These are phyloP conservation scores for Neodiprion virginianus DNA, from an alignment of 1,140 invertebrate genomes.

Conservation along the genomic window DNA sequence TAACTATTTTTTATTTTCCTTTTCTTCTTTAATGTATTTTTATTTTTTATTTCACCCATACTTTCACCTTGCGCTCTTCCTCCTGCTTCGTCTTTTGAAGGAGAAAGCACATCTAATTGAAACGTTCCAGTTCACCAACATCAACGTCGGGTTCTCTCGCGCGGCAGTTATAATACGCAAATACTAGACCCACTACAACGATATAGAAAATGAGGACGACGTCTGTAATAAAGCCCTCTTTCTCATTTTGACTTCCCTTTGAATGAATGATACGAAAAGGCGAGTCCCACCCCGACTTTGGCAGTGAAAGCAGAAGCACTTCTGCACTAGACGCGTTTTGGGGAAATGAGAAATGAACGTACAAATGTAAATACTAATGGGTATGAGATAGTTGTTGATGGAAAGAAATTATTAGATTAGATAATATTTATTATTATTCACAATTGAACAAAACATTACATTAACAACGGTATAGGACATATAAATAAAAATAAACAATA, in stretches of 20 bases:
- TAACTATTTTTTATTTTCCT: background rate
- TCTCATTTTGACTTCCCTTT: constrained; percentile 5
- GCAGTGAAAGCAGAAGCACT: no score
- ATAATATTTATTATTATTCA: no score
- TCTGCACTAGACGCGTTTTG: no score
- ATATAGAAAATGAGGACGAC: background rate
- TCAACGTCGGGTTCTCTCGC: background rate
- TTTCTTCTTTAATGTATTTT: background rate
- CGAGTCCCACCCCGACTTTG: background rate
- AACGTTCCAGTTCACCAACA: background rate
- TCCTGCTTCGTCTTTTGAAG: background rate
- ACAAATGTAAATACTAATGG: no score
- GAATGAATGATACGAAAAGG: background rate
- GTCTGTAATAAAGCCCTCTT: background rate
- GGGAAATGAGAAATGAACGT: no score
- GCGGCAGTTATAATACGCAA: background rate
- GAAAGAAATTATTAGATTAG: no score
- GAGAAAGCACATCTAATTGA: constrained; percentile 2
- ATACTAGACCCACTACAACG: background rate
- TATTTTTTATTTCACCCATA: no score
- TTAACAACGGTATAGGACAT: no score
- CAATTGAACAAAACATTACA: no score
- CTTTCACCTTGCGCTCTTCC: no score
- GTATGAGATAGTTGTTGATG: no score
- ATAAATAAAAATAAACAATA: no score